Base-by-base conservation (phyloP, 2,888 invertebrate genomes). In the Laspeyria flexula region DNA sequence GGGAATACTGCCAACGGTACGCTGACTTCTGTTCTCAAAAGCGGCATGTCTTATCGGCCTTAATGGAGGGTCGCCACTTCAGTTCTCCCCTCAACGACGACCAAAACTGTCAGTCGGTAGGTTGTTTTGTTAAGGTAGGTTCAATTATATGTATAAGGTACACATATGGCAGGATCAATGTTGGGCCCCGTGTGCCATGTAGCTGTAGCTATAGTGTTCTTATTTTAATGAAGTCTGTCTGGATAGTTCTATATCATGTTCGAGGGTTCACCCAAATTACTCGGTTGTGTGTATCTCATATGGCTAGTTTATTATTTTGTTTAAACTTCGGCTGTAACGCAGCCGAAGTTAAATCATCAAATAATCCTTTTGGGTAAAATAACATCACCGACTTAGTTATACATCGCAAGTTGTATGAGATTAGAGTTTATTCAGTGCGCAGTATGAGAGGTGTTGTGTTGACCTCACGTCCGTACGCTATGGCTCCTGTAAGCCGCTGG, bases 21-120 rank as follows among this genome's bases (percentile, higher is more conserved):
- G 27, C 65, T 65, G 73, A 59, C 58, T 69, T 58, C 59, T 64
- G 65, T 65, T 64, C 64, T 73, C 65, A 70, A 68, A 61, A 60
- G 69, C 59, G 60, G 71, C 81, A 81, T 82, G 79, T 73, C 80
- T 81, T 81, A 79, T 83, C 79, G 61, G 59, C 65, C 63, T 71
- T 68, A 74, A 72, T 65, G 66, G 68, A 73, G 77, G 64, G 69
- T 50, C 53, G 45, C 65, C 64, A 55, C 68, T 67, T 59, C 55
- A 66, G 47, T 30, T 46, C 43, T 63, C 55, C 58, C 43, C 50
- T 47, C 31, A 1, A 25, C 54, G 53, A 44, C 58, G 55, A 44
- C 46, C 52, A 30, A 50, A 51, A 58, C 55, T 60, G 58, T 66
- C 55, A 39, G 30, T 39, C 55, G 46, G 51, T 39, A 45, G 45